Base-by-base conservation (phyloP, 2,113 vertebrate genomes). In the Coreoperca whiteheadi region DNA sequence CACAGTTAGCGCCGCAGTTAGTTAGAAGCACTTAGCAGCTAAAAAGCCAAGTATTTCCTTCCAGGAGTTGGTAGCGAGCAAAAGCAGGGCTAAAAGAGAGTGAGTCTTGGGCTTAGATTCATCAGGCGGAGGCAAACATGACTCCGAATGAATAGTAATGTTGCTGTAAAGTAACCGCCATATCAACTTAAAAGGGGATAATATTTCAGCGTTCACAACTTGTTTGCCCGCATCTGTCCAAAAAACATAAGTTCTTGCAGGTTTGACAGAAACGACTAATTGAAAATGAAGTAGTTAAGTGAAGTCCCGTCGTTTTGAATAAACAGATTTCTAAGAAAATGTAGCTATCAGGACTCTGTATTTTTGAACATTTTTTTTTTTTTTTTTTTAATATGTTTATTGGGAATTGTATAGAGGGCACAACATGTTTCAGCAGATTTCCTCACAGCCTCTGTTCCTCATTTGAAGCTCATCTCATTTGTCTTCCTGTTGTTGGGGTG, bases 381-480 rank as follows among this genome's bases (percentile, higher is more conserved):
- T 16, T 54, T n/a, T 46, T 18, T 16, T 56, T 48, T 6, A n/a
- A n/a, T n/a, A n/a, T n/a, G n/a, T n/a, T n/a, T n/a, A n/a, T n/a
- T n/a, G n/a, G n/a, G n/a, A n/a, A n/a, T n/a, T n/a, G n/a, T 2
- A 6, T 18, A 61, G 56, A 32, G 18, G 21, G 9, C 15, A 25
- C 56, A 25, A 10, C 54, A 28, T 34, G 63, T 61, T 34, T 32
- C 12, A 39, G 0, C 54, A 41, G 41, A 70, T 57, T 69, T 74
- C 53, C 34, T 23, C 76, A 48, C 25, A 71, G 61, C 54, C 14
- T 71, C 59, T 43, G 4, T 6, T 46, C 34, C 51, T 75, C 70
- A 51, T 59, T 74, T 64, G 57, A 65, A 82, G 63, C 68, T 82
- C 11, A 68, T 85, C 67, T 69, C 32, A 69, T 54, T 39, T 74